Evolutionary conservation across 1,140 invertebrate genomes (phyloP), one percentile per base, ranked within the genome.

Genomic region (Trichoplusia ni): DNA sequence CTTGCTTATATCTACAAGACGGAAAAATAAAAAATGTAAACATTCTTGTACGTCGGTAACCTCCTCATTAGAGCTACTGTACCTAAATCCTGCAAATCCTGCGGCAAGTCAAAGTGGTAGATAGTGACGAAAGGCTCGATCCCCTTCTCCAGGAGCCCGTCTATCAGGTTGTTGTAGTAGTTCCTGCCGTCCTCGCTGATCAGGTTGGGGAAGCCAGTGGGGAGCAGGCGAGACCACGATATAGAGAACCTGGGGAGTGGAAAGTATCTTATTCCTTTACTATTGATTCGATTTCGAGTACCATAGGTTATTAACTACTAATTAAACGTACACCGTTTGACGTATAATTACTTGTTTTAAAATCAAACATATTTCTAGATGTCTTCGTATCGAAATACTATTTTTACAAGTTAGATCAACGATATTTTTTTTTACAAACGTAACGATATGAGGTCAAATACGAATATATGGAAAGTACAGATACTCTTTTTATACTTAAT

Each of bases 71-170:
- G 2, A n/a, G 1, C 27, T 75, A n/a, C n/a, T n/a, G n/a, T 78
- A 69, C 87, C 87, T 1, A 90, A 38, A 13, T 86, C 72, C 66
- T 88, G 81, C 1, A 90, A 40, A 1, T 16, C 51, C 42, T 86
- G 81, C 1, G 85, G 85, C 19, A 86, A 35, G 19, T 88, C 85
- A 68, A 71, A 85, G 33, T 88, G 84, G 65, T 77, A 84, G 0
- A 89, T 23, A 0, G 86, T 90, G 2, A 86, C 92, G 63, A 94
- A 79, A 1, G 94, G 93, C 44, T 90, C 73, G 13, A 95, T 93
- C 1, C 82, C 84, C 25, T 90, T 84, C 16, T 69, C 80, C 0
- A 92, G 42, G 0, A 94, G 74, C 18, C 84, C 91, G 56, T 93
- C 73, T 9, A 94, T 92, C 2, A 94, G 67, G 14, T 92, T 80